phyloP scores from a whole-genome alignment of 2,888 invertebrate species.

The Pristionchus exspectatus region DNA sequence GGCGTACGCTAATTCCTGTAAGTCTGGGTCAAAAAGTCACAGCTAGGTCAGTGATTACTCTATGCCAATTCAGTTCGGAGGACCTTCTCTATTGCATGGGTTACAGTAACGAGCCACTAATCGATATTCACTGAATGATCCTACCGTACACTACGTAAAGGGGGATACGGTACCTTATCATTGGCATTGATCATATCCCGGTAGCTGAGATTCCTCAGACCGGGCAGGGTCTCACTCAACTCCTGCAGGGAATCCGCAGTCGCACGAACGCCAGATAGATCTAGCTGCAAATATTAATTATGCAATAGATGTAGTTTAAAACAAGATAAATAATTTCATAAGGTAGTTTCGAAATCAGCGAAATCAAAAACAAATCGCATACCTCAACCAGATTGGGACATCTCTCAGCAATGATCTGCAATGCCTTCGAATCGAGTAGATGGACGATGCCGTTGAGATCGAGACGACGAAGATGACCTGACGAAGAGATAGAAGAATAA shows the following conservation, averaged over 20 bases:
- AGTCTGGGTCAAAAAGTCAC: no score
- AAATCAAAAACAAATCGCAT: not conserved
- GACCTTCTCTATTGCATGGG: no score
- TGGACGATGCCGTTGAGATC: conserved; percentile 75
- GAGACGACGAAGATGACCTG: conserved; percentile 65
- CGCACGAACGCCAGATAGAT: conserved; percentile 75
- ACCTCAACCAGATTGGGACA: conserved; percentile 72
- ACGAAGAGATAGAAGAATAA: not conserved
- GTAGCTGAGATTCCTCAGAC: conserved; percentile 68
- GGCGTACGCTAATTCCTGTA: no score
- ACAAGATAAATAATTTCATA: no score
- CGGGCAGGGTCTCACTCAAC: conserved; percentile 70
- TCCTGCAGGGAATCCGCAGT: conserved; percentile 64
- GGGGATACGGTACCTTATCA: conserved; percentile 65
- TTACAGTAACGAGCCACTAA: no score
- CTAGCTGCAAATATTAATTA: conserved; percentile 70
- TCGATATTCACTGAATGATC: no score
- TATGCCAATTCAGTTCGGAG: no score
- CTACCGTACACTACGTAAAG: no score
- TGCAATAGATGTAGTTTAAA: no score
- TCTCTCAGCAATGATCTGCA: conserved; percentile 68
- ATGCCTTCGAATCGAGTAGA: conserved; percentile 73
- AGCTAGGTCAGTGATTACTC: no score
- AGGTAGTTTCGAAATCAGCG: not conserved
- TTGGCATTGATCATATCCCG: conserved; percentile 72